phyloP scores from a whole-genome alignment of 1,140 invertebrate species.

The Zophobas atratus region DNA sequence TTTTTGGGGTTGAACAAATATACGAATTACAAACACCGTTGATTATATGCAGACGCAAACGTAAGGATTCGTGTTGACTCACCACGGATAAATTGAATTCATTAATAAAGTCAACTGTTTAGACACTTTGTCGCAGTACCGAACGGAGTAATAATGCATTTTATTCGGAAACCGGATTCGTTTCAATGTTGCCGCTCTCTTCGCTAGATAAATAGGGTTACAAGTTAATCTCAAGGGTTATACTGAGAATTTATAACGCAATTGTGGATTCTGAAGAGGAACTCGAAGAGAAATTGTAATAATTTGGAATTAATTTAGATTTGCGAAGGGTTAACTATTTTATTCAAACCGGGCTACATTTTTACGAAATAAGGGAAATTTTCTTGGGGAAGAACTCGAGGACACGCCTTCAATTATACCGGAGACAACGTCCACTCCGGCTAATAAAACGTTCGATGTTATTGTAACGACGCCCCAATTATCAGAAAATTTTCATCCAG shows the following conservation, averaged over 20 bases:
- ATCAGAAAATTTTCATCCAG: too few relatives aligned
- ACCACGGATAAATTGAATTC: conserved; percentile 20
- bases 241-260: conserved; percentile 7
- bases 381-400: too few relatives aligned
- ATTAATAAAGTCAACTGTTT: conserved; percentile 32
- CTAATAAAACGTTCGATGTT: too few relatives aligned
- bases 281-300: background rate
- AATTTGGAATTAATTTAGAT: background rate
- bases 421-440: too few relatives aligned
- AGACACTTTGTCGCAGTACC: background rate
- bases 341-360: too few relatives aligned
- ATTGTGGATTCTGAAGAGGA: conserved; percentile 1
- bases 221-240: conserved; percentile 7
- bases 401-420: too few relatives aligned
- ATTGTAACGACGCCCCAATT: too few relatives aligned
- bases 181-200: background rate
- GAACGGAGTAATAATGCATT: conserved; percentile 7
- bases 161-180: background rate
- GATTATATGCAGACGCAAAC: conserved; percentile 1
- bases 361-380: too few relatives aligned
- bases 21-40: conserved; percentile 13
- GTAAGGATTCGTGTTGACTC: conserved; percentile 6
- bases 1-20: conserved; percentile 3
- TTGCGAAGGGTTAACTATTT: background rate
- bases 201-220: background rate